A percentile compares a stretch with the other conserved stretches of the same genome.
These are phyloP conservation scores for Lophochroa leadbeateri DNA, from an alignment of 2,113 vertebrate species.

Conservation along the genomic window DNA sequence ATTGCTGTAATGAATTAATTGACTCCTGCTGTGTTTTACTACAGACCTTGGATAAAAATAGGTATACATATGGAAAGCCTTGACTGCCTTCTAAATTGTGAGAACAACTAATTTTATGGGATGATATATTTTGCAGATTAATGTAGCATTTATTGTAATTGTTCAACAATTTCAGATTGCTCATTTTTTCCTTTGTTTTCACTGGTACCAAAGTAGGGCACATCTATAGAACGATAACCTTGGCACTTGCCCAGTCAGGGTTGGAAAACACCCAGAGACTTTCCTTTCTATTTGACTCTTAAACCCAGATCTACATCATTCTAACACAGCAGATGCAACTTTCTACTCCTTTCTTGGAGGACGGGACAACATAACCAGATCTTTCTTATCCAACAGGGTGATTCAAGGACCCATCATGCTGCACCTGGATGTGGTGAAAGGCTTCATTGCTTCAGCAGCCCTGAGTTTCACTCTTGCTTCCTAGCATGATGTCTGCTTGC, in stretches of 20 bases:
- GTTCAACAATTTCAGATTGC: not conserved
- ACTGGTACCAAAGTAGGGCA: not conserved
- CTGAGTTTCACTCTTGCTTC: not conserved
- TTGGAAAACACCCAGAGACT: not conserved
- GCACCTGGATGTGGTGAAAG: not conserved
- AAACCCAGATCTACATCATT: not conserved
- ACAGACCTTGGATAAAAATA: not conserved
- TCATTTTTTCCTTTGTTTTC: not conserved
- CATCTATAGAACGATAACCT: not conserved
- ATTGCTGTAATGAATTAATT: not conserved
- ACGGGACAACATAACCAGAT: not conserved
- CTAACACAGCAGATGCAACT: not conserved
- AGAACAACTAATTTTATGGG: not conserved
- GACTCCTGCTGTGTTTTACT: not conserved
- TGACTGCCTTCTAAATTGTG: not conserved
- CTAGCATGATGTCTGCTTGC: not conserved
- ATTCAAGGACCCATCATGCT: not conserved
- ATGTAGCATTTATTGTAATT: not conserved
- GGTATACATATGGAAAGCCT: not conserved
- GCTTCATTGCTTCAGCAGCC: rapidly evolving
- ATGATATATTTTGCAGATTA: not conserved
- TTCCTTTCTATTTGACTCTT: not conserved
- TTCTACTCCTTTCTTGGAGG: not conserved
- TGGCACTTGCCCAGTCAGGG: rapidly evolving
- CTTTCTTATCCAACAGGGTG: not conserved